Evolutionary conservation across 2,888 invertebrate genomes (phyloP), one percentile per base, ranked within the genome.

Genomic region (Melanophora roralis): DNA sequence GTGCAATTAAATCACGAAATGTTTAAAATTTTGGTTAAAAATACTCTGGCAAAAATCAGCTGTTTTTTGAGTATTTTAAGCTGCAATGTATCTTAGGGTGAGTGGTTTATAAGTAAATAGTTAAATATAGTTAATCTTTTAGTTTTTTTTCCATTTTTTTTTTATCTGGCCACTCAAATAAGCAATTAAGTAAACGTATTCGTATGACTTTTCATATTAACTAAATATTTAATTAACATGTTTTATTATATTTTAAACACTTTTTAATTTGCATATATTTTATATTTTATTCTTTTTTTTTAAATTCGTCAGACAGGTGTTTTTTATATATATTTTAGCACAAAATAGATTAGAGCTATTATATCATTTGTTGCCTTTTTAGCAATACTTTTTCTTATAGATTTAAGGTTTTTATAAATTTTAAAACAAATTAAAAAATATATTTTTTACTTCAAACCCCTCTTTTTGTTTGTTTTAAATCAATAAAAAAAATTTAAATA

Each of bases 191-290:
- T 45, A 65, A 36, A 23, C 27, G 27, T 27, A 27, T 27, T 27
- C 3, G n/a, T 40, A 40, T 36, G 51, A 27, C 16, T 53, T 36
- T 36, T 16, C 49, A 32, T 19, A 59, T 36, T 60, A 43, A 51
- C 19, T 40, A 14, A 49, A 34, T n/a, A 49, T 59, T 67, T 36
- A 49, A 40, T 74, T 67, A 74, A 60, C 74, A 74, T 47, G 40
- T 74, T 74, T 74, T 65, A 57, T 49, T 47, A 23, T 57, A 38
- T 9, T 55, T 72, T 64, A 65, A 64, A 47, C 73, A 64, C 64
- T 32, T 45, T 68, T 47, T 27, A 32, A n/a, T n/a, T n/a, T n/a
- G n/a, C n/a, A n/a, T n/a, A n/a, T n/a, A n/a, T n/a, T 47, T 62
- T 65, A 16, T 53, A 11, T 32, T 36, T 9, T 49, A 21, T 16